These are phyloP conservation scores for Incurvaria masculella DNA, from an alignment of 2,888 invertebrate species.

Conservation along the genomic window DNA sequence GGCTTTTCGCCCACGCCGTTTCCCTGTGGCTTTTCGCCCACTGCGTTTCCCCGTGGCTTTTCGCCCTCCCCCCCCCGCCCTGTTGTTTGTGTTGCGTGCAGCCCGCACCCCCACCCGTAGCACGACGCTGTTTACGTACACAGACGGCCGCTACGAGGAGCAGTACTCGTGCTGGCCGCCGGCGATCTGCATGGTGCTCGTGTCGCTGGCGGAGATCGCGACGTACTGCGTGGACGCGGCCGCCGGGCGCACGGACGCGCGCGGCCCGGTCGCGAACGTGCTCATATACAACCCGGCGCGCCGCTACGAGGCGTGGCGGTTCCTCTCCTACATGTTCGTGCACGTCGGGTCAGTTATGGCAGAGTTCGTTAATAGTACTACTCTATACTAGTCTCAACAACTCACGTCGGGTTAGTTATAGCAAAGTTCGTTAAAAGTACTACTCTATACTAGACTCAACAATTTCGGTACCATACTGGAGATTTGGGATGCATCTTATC, in stretches of 20 bases:
- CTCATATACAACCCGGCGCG: constrained; percentile 88
- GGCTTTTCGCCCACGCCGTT: too few species aligned
- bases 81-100: constrained; percentile 28
- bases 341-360: constrained; percentile 75
- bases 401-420: too few species aligned
- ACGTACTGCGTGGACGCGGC: constrained; percentile 60
- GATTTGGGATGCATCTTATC: too few species aligned
- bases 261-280: constrained; percentile 75
- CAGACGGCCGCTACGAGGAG: constrained; percentile 81
- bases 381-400: too few species aligned
- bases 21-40: too few species aligned
- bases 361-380: too few species aligned
- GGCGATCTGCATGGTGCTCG: constrained; percentile 84
- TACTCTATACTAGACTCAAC: too few species aligned
- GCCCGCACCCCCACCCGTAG: constrained; percentile 21
- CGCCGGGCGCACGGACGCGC: constrained; percentile 42
- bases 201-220: constrained; percentile 84
- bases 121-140: constrained; percentile 40
- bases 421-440: too few species aligned
- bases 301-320: constrained; percentile 90
- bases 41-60: too few species aligned
- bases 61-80: constrained; percentile 14
- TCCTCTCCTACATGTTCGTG: constrained; percentile 92
- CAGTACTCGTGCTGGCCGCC: constrained; percentile 94
- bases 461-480: too few species aligned